phyloP scores from a whole-genome alignment of 2,113 vertebrate species.

The Bubo bubo region DNA sequence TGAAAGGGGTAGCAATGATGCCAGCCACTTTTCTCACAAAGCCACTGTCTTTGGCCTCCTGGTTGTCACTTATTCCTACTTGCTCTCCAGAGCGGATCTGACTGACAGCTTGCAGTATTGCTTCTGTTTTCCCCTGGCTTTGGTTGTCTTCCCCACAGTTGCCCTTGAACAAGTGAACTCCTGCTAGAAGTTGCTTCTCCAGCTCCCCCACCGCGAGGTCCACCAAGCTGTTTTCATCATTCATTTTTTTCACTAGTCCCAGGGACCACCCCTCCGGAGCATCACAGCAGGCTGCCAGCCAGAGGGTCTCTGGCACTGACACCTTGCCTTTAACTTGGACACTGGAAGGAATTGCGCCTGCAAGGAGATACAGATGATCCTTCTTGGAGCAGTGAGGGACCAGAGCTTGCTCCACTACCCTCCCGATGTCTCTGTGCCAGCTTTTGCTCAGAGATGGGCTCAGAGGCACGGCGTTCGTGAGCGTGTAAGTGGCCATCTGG shows the following conservation, averaged over 20 bases:
- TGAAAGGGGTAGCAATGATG: constrained; percentile 63
- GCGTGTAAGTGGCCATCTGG: constrained; percentile 53
- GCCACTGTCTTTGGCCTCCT: background rate
- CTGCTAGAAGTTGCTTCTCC: constrained; percentile 67
- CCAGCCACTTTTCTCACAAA: constrained; percentile 40
- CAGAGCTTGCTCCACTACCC: constrained; percentile 67
- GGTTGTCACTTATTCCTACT: background rate
- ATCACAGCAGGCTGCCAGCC: constrained; percentile 81
- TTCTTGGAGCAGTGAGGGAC: constrained; percentile 67
- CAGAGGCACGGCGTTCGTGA: constrained; percentile 73
- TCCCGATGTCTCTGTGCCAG: constrained; percentile 71
- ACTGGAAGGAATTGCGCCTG: constrained; percentile 71
- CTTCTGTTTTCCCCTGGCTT: constrained; percentile 62
- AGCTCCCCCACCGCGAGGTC: constrained; percentile 70
- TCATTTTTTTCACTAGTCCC: constrained; percentile 66
- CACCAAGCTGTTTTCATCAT: constrained; percentile 34
- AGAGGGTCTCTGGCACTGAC: constrained; percentile 69
- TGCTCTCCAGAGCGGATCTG: constrained; percentile 65
- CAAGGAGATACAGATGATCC: constrained; percentile 70
- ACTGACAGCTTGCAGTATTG: constrained; percentile 58
- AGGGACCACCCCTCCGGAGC: constrained; percentile 71
- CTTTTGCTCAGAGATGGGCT: constrained; percentile 60
- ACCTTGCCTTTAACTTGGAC: constrained; percentile 61
- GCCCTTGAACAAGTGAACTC: constrained; percentile 68
- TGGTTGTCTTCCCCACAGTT: constrained; percentile 61